Percentiles rank a stretch among this genome's conserved stretches.
phyloP scores from a whole-genome alignment of 2,113 vertebrate genomes.

The Corapipo altera region DNA sequence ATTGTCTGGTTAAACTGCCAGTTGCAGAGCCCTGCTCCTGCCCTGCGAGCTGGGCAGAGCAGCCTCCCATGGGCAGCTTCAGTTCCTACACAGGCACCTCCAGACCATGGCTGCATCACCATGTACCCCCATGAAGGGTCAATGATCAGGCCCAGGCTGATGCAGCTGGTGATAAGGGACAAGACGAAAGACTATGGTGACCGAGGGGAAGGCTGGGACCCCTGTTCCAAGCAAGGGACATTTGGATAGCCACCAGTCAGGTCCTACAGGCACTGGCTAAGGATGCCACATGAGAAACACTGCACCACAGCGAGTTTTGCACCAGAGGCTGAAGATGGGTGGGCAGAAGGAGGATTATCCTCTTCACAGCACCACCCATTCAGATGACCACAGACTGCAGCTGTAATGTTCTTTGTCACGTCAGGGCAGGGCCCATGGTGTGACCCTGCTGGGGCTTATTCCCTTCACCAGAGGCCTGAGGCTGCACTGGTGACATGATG shows the following conservation, averaged over 20 bases:
- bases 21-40: not conserved
- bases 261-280: rapidly evolving
- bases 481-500: not conserved
- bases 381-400: not conserved
- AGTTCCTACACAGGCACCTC: not conserved
- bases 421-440: not conserved
- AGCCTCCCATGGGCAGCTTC: not conserved
- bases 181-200: not conserved
- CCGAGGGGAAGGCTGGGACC: not conserved
- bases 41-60: not conserved
- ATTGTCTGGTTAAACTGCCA: not conserved
- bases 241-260: not conserved
- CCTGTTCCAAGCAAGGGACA: rapidly evolving
- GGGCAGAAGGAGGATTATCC: not conserved
- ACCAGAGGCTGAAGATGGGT: not conserved
- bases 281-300: not conserved
- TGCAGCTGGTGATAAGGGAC: not conserved
- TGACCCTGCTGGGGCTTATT: not conserved
- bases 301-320: not conserved
- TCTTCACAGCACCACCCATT: not conserved
- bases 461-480: no score
- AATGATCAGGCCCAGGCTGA: not conserved
- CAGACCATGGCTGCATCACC: not conserved
- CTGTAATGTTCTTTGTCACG: not conserved
- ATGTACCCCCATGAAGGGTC: not conserved